Evolutionary conservation across 2,113 vertebrate species (phyloP), one percentile per base, ranked within the genome.

Genomic region (Arizona elegans): DNA sequence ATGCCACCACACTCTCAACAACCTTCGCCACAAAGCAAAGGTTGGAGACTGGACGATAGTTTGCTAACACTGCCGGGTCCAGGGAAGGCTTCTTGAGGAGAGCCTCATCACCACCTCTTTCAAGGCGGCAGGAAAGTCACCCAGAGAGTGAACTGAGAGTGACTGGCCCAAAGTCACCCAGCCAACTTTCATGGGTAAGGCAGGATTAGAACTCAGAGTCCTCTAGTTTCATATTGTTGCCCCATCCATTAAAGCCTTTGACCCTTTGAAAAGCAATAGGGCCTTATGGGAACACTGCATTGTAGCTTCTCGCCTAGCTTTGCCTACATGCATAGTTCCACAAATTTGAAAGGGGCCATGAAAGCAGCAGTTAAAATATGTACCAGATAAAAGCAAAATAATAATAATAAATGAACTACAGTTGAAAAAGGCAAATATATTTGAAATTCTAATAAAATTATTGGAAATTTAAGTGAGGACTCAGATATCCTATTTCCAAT

Each of bases 391-490:
- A 92, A 90, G 9, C 24, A 3, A 21, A 96, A 87, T 89, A 70
- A 70, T n/a, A 65, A 65, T n/a, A 91, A 91, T 81, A 93, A 96
- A 94, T 15, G 26, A 50, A 29, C 90, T 75, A 91, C 26, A 15
- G 23, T 85, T 96, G 92, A 8, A 92, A 43, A 90, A 93, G 38
- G 94, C 13, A 59, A 59, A 65, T 1, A 88, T 38, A 62, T 93
- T 85, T 58, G 94, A 93, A 91, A 56, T 43, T 93, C 29, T 75
- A 95, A 50, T n/a, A 33, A 95, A 96, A 94, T 52, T 17, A 92
- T 94, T 87, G 94, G 90, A 91, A 92, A 95, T 91, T 43, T 29
- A 53, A 94, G 56, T 91, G 56, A 93, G 13, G 13, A 58, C 93
- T 90, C 12, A 1, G 95, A 86, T 95, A 88, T 89, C 93, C 9